These are phyloP conservation scores for Pandion haliaetus DNA, from an alignment of 2,113 vertebrate species.

Conservation along the genomic window DNA sequence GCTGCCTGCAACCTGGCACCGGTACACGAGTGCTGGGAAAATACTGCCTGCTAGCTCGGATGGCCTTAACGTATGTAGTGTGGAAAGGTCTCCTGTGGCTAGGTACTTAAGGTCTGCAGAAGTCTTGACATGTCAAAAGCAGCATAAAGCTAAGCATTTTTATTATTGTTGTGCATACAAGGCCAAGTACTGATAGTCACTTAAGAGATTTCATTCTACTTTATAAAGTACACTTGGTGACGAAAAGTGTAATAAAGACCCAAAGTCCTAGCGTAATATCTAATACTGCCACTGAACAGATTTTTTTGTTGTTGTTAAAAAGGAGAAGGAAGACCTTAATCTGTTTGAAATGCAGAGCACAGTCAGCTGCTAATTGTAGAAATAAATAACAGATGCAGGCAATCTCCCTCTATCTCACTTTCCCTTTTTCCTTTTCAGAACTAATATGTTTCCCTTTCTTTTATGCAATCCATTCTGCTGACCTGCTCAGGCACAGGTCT, in stretches of 20 bases:
- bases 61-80: neutral
- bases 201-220: neutral
- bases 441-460: neutral
- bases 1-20: neutral
- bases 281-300: neutral
- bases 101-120: neutral
- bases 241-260: neutral
- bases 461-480: neutral
- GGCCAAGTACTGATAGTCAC: neutral
- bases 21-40: rapidly evolving
- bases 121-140: neutral
- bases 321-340: neutral
- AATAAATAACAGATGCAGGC: constrained; percentile 24
- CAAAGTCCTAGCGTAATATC: neutral
- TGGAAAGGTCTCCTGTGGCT: neutral
- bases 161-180: neutral
- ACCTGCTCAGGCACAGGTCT: constrained; percentile 20
- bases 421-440: neutral
- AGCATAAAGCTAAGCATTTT: neutral
- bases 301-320: neutral
- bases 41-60: neutral
- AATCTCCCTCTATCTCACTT: neutral
- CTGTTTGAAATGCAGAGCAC: constrained; percentile 13
- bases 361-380: constrained; percentile 15
- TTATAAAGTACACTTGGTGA: neutral